These are phyloP conservation scores for Nesidiocoris tenuis DNA, from an alignment of 2,888 invertebrate genomes.

Conservation along the genomic window DNA sequence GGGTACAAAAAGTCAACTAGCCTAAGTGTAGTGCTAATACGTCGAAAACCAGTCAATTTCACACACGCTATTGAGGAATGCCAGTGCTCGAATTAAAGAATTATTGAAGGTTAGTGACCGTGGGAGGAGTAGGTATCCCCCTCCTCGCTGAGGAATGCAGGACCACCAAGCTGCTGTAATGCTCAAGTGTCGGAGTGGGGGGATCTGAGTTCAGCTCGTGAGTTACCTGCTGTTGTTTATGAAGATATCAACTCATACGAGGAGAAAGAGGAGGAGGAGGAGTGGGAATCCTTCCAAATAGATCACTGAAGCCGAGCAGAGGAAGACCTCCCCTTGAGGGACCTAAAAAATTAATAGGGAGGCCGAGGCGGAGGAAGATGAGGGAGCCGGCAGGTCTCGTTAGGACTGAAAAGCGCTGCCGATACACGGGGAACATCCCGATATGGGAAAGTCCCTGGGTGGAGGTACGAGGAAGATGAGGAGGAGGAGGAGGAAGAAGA, in stretches of 20 bases:
- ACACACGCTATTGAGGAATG: too few species aligned
- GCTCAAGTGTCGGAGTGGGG: background rate
- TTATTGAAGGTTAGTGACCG: background rate
- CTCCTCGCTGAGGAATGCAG: background rate
- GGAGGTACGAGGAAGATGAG: too few species aligned
- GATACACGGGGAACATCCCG: background rate
- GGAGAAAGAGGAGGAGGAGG: conserved; percentile 12
- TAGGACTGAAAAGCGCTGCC: too few species aligned
- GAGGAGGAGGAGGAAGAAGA: background rate
- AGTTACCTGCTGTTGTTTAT: conserved; percentile 41
- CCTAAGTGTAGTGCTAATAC: too few species aligned
- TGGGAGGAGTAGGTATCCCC: background rate
- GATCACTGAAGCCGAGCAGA: conserved; percentile 29
- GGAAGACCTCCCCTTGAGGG: background rate
- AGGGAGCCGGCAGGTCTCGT: background rate
- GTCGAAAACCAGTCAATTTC: too few species aligned
- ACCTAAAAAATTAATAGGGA: conserved; percentile 1
- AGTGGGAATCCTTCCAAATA: conserved; percentile 35
- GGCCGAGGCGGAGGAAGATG: background rate
- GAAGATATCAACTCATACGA: conserved; percentile 38
- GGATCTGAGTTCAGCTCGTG: conserved; percentile 8
- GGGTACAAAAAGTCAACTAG: too few species aligned
- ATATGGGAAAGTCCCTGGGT: background rate
- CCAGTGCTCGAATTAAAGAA: too few species aligned
- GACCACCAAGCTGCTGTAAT: background rate